phyloP scores from a whole-genome alignment of 1,140 invertebrate genomes.

The Stenopsyche tienmushanensis region DNA sequence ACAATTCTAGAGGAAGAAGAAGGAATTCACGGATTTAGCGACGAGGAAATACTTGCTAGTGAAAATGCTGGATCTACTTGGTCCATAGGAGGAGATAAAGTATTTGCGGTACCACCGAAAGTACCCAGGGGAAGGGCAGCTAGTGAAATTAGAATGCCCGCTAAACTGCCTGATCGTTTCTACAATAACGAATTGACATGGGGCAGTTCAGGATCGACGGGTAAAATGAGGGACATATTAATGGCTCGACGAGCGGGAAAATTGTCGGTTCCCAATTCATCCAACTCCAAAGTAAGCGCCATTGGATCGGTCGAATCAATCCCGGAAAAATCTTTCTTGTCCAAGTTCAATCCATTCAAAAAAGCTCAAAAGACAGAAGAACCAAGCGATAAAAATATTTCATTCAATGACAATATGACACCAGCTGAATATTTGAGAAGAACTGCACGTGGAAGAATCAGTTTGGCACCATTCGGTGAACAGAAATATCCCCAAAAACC shows the following conservation, averaged over 20 bases:
- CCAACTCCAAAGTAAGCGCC: conserved; percentile 14
- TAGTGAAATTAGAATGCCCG: conserved; percentile 51
- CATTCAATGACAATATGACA: conserved; percentile 18
- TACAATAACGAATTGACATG: conserved; percentile 64
- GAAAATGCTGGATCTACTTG: conserved; percentile 60
- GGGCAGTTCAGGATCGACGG: conserved; percentile 64
- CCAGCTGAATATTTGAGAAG: conserved; percentile 33
- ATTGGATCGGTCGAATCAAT: neutral
- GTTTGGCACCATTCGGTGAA: conserved; percentile 41
- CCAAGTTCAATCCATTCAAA: conserved; percentile 40
- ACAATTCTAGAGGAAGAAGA: conserved; percentile 42
- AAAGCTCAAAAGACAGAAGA: conserved; percentile 1
- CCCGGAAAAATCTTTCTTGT: conserved; percentile 28
- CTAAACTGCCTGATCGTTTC: conserved; percentile 50
- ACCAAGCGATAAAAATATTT: neutral
- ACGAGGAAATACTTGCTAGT: conserved; percentile 67
- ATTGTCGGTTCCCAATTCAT: conserved; percentile 34
- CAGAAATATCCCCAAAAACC: conserved; percentile 33
- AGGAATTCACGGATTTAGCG: conserved; percentile 65
- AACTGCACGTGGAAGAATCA: conserved; percentile 32
- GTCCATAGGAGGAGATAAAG: conserved; percentile 56
- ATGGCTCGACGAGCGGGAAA: conserved; percentile 45
- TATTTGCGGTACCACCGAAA: conserved; percentile 46
- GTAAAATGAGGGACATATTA: conserved; percentile 59
- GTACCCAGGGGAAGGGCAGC: conserved; percentile 56